Evolutionary conservation across 2,888 invertebrate species (phyloP), one percentile per base, ranked within the genome.

Genomic region (Melanophora roralis): DNA sequence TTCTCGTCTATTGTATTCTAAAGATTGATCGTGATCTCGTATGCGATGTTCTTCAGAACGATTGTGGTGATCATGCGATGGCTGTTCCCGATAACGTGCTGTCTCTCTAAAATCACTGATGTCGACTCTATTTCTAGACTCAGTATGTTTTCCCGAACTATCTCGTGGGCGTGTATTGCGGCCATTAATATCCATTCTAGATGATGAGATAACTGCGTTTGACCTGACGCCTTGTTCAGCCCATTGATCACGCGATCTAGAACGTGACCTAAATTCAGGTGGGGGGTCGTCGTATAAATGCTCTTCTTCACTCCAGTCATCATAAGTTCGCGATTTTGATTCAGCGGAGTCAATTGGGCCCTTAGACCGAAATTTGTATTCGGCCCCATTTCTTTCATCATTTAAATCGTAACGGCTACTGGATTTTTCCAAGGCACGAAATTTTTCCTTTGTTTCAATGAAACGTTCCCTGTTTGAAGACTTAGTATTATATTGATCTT

Each of bases 391-490:
- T 49, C 85, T 83, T 34, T 87, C 86, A 11, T 93, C 91, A 84
- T 94, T 94, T 38, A 87, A 11, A 8, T 88, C 86, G 78, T 94
- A 91, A n/a, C 87, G 87, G 69, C 83, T 84, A n/a, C 84, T 82
- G 19, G 84, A 82, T 43, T 85, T 86, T 87, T 96, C 96, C 89
- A 96, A 92, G 81, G 94, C 93, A 88, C 94, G 92, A 87, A 96
- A 96, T 89, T 96, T 96, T 86, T 96, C 95, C 89, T 96, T 96
- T 53, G 96, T 96, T 84, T 96, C 96, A 84, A 95, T 94, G 90
- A 96, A 96, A 75, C 95, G 92, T 85, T 96, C 95, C 83, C 94
- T 93, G 0, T 95, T 95, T 1, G 94, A 93, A n/a, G 83, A 64
- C 14, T 67, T 73, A 11, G 69, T 81, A 62, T 51, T 74, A 43